phyloP scores from a whole-genome alignment of 2,888 invertebrate genomes.

The Pelosia muscerda region DNA sequence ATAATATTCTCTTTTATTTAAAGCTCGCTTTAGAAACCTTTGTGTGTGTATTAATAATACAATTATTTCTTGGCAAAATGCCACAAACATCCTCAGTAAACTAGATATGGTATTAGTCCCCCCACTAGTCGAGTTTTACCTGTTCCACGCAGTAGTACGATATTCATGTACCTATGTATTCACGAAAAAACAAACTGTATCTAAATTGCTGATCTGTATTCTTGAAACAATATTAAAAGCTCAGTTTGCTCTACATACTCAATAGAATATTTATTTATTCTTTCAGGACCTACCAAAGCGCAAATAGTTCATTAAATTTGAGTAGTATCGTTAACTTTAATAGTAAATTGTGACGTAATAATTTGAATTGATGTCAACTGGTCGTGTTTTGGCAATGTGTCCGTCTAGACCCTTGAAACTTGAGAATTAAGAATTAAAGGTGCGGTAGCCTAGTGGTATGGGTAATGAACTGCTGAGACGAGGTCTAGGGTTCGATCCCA shows the following conservation, averaged over 20 bases:
- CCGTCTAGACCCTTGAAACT: slow-evolving; percentile 3
- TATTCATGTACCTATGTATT: background rate
- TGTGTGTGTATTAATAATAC: background rate
- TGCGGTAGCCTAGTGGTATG: no score
- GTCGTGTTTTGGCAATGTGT: slow-evolving; percentile 34
- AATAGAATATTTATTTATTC: background rate
- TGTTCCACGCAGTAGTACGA: no score
- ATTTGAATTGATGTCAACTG: slow-evolving; percentile 31
- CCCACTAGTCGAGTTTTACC: no score
- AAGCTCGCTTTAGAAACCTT: background rate
- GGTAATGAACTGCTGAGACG: no score
- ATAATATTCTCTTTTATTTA: background rate
- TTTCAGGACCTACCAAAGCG: background rate
- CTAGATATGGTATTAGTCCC: background rate
- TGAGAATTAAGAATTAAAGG: no score
- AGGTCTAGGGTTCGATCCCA: no score
- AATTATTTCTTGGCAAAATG: background rate
- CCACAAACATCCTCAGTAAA: background rate
- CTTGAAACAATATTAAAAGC: background rate
- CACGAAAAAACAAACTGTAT: background rate
- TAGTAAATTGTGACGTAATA: slow-evolving; percentile 32
- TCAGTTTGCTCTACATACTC: background rate
- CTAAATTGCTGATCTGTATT: background rate
- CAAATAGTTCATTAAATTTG: background rate
- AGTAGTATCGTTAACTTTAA: slow-evolving; percentile 20